A percentile compares a stretch with the other conserved stretches of the same genome.
Evolutionary conservation across 92 coral and sea anemone genomes (phyloP).

Genomic region (Anthopleura xanthogrammica): DNA sequence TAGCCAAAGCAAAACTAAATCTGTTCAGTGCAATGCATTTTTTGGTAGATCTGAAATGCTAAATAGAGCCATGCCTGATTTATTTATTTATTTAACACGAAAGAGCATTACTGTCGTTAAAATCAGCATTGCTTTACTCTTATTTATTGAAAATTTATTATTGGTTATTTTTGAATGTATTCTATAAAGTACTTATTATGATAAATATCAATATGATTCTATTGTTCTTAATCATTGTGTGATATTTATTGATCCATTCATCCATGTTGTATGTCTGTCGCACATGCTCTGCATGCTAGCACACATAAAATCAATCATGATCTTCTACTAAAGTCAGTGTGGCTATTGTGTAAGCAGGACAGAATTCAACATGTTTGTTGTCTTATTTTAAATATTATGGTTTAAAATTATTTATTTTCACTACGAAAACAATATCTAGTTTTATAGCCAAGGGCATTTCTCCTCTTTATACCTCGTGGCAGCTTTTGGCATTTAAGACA

Average conservation of each 20-base stretch:
- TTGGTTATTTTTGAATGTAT: background rate
- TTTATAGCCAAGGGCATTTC: background rate
- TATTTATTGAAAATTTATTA: background rate
- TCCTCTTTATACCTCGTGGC: background rate
- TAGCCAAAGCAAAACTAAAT: background rate
- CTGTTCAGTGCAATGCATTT: background rate
- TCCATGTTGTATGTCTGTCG: constrained; percentile 32
- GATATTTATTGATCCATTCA: constrained; percentile 22
- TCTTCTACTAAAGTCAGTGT: constrained; percentile 29
- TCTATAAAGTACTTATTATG: background rate
- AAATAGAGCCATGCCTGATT: background rate
- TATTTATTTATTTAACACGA: too few relatives aligned
- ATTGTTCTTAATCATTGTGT: constrained; percentile 11
- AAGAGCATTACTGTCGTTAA: background rate
- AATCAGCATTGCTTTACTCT: background rate
- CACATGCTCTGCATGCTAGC: constrained; percentile 24
- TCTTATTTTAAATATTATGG: background rate
- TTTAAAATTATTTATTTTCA: background rate
- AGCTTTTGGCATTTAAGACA: background rate
- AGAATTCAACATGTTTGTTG: constrained; percentile 56
- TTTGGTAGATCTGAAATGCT: background rate
- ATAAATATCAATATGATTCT: background rate
- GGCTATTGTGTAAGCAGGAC: constrained; percentile 81
- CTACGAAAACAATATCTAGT: background rate
- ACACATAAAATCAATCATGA: constrained; percentile 15